Percentiles rank a stretch among this genome's conserved stretches.
phyloP scores from a whole-genome alignment of 1,140 invertebrate species.

The Aphaenogaster rudis region DNA sequence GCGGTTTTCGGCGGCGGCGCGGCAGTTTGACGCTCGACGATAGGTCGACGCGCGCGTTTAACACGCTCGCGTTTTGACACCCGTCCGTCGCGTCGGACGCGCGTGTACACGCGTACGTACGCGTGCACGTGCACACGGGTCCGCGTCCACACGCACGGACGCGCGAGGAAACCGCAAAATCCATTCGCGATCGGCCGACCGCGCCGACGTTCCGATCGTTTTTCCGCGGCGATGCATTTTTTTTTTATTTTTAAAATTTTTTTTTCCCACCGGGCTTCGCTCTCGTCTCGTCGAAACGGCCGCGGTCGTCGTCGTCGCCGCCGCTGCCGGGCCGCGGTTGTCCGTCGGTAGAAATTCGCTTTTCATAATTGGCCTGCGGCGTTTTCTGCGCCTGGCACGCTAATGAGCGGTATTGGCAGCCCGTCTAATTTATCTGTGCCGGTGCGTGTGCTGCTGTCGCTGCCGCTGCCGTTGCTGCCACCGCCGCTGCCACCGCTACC shows the following conservation, averaged over 20 bases:
- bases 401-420: constrained; percentile 76
- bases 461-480: constrained; percentile 57
- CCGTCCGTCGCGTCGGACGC: constrained; percentile 61
- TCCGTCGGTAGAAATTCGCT: constrained; percentile 60
- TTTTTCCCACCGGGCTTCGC: background rate
- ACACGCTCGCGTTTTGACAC: constrained; percentile 70
- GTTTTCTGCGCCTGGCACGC: constrained; percentile 72
- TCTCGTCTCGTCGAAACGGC: constrained; percentile 45
- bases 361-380: constrained; percentile 74
- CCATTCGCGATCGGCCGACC: constrained; percentile 65
- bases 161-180: constrained; percentile 71
- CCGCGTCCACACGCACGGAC: background rate
- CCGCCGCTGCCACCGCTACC: background rate
- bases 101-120: background rate
- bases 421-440: constrained; percentile 75
- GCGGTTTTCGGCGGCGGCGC: constrained; percentile 68
- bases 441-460: constrained; percentile 60
- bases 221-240: constrained; percentile 49
- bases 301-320: constrained; percentile 24
- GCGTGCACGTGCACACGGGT: too few species aligned
- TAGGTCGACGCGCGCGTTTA: constrained; percentile 56
- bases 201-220: constrained; percentile 59
- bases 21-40: constrained; percentile 55
- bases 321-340: constrained; percentile 29
- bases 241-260: background rate